phyloP scores from a whole-genome alignment of 2,113 vertebrate genomes.

The Cyanoliseus patagonus region DNA sequence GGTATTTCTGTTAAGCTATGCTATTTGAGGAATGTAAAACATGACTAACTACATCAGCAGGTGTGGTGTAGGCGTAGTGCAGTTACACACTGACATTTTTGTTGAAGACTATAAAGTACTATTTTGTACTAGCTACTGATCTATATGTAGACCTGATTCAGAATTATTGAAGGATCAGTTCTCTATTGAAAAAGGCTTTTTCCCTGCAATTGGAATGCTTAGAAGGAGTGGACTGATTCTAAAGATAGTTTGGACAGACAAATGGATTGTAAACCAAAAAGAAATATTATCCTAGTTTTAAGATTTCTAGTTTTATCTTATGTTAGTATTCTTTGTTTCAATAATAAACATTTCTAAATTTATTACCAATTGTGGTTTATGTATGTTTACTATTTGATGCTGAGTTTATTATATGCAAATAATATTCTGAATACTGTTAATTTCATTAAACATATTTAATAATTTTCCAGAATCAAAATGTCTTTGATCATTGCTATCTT shows the following conservation, averaged over 20 bases:
- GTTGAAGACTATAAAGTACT: not conserved
- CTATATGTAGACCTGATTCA: slow-evolving; percentile 1
- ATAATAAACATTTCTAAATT: not conserved
- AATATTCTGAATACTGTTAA: not conserved
- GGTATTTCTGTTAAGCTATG: slow-evolving; percentile 10
- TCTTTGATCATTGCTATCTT: not conserved
- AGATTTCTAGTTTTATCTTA: not conserved
- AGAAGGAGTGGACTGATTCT: not conserved
- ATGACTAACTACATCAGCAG: slow-evolving; percentile 55
- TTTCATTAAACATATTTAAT: not conserved
- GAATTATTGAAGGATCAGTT: slow-evolving; percentile 25
- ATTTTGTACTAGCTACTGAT: not conserved
- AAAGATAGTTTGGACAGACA: not conserved
- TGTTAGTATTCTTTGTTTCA: not conserved
- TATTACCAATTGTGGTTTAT: not conserved
- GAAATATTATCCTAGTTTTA: not conserved
- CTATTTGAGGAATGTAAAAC: slow-evolving; percentile 13
- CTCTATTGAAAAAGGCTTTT: not conserved
- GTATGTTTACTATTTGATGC: not conserved
- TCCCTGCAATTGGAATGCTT: not conserved
- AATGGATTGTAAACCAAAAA: not conserved
- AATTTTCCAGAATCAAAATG: not conserved
- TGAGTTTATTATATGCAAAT: not conserved
- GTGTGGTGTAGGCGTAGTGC: slow-evolving; percentile 53
- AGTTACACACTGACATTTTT: slow-evolving; percentile 58